Conservation (phyloP, 2,113 vertebrate species). For the Eira barbara region DNA sequence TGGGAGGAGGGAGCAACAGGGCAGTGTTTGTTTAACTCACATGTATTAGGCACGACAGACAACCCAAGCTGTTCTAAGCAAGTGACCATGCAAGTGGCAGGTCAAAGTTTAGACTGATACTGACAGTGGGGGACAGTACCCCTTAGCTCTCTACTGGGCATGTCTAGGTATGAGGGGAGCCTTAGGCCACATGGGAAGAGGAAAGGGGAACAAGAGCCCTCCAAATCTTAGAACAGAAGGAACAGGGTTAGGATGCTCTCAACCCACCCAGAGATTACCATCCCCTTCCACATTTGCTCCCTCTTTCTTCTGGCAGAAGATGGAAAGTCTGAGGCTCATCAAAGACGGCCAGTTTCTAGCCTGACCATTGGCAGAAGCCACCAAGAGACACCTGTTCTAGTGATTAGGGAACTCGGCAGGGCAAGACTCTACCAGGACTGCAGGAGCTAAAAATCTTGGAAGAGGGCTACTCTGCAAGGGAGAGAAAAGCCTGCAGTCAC, state of each 20-base stretch:
- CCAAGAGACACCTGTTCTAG: not conserved
- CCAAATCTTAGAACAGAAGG: not conserved
- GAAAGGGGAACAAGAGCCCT: not conserved
- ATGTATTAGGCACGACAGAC: conserved; percentile 39
- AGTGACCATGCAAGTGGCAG: not conserved
- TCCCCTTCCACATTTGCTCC: not conserved
- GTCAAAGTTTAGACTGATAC: not conserved
- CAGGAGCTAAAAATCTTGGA: not conserved
- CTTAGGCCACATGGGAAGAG: not conserved
- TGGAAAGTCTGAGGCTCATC: not conserved
- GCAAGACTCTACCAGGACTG: not conserved
- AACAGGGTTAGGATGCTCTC: not conserved
- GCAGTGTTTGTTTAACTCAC: conserved; percentile 49
- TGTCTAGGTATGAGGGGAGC: not conserved
- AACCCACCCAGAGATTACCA: not conserved
- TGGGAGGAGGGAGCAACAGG: conserved; percentile 30
- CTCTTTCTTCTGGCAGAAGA: not conserved
- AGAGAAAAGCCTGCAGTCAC: not conserved
- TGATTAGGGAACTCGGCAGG: not conserved
- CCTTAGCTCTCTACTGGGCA: not conserved
- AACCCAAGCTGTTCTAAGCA: conserved; percentile 15
- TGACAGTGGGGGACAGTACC: not conserved
- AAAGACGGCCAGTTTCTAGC: not conserved
- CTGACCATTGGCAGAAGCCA: not conserved
- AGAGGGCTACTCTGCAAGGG: not conserved